phyloP scores from a whole-genome alignment of 2,113 vertebrate genomes.

The Sula dactylatra region DNA sequence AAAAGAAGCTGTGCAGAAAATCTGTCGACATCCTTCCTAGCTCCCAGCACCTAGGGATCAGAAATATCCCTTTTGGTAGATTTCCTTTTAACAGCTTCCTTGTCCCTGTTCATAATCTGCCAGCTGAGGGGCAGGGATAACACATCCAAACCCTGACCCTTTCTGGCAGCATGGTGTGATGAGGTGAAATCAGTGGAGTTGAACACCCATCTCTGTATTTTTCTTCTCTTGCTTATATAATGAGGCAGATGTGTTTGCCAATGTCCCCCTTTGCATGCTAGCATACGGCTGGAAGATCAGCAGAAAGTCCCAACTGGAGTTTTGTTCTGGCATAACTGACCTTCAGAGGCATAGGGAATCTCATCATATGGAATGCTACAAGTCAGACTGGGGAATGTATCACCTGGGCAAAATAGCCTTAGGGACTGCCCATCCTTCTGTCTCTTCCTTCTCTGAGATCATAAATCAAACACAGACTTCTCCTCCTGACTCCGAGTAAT shows the following conservation, averaged over 20 bases:
- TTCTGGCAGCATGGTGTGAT: not conserved
- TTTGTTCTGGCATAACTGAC: not conserved
- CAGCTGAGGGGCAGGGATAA: not conserved
- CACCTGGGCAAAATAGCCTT: not conserved
- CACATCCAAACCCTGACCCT: accelerated
- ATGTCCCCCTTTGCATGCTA: not conserved
- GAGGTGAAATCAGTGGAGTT: not conserved
- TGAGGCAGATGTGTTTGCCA: not conserved
- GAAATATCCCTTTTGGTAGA: not conserved
- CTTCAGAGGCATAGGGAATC: not conserved
- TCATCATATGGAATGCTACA: not conserved
- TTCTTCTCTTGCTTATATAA: not conserved
- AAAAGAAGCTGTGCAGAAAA: not conserved
- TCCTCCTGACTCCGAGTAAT: not conserved
- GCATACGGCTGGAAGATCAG: not conserved
- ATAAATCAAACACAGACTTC: not conserved
- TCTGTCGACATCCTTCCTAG: not conserved
- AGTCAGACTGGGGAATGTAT: not conserved
- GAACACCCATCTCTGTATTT: not conserved
- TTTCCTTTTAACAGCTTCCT: not conserved
- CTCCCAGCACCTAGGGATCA: not conserved
- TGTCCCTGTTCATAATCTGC: not conserved
- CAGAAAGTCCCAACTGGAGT: not conserved
- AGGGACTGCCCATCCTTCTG: not conserved
- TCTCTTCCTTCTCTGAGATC: not conserved